Percentiles rank a stretch among this genome's conserved stretches.
Evolutionary conservation across 1,140 invertebrate species (phyloP).

Genomic region (Ephestia elutella): DNA sequence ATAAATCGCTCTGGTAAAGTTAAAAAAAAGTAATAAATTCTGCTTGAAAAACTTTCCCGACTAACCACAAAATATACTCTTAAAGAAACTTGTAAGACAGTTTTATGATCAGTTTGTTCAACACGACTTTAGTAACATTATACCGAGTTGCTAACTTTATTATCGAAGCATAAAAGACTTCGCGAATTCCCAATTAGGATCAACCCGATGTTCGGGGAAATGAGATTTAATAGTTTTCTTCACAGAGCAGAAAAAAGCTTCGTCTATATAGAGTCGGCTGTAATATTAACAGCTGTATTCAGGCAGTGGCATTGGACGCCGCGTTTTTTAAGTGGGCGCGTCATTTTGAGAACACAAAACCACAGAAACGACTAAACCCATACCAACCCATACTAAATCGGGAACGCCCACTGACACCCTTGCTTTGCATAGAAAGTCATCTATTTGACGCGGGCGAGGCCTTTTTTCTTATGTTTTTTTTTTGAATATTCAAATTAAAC

Average conservation of each 20-base stretch:
- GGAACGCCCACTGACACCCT: no score
- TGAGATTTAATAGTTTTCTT: neutral
- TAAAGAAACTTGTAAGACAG: neutral
- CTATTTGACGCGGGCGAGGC: no score
- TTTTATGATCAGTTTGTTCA: neutral
- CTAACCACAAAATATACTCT: neutral
- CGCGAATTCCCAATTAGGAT: neutral
- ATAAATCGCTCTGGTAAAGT: neutral
- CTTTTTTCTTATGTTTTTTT: no score
- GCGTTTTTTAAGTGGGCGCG: no score
- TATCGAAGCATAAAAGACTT: neutral
- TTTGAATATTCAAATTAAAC: no score
- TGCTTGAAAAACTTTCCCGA: neutral
- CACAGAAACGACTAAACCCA: no score
- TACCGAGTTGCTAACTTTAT: neutral
- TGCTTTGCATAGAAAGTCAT: no score
- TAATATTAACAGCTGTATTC: no score
- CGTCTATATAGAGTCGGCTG: no score
- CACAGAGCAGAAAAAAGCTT: neutral
- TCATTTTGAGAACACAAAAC: no score
- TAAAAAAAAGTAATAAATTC: neutral
- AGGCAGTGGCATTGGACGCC: no score
- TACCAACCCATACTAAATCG: no score
- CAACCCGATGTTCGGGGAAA: neutral
- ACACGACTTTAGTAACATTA: neutral